Base-by-base conservation (phyloP, 2,888 invertebrate species). In the Eristalinus sepulchralis region DNA sequence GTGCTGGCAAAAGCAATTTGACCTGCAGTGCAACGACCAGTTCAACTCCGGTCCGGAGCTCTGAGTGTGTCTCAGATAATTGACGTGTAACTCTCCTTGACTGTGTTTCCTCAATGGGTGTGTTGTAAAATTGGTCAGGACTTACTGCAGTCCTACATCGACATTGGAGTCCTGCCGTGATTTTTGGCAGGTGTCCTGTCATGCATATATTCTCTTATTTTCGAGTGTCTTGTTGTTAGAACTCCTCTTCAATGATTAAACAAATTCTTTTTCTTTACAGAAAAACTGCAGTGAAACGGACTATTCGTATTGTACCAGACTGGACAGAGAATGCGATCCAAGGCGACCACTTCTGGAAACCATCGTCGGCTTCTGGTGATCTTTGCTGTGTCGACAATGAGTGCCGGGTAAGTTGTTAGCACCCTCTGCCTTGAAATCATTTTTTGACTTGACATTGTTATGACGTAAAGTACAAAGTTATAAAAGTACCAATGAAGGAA, bases 311-410 rank as follows among this genome's bases (percentile, higher is more conserved):
- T 89, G 97, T 97, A 57, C 97, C 97, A 20, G 97, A 97, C 93
- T 98, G 97, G 97, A 95, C 95, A 84, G 97, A 97, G 90, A 93
- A 94, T 77, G 98, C 98, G n/a, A 93, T 96, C 90, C 97, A 97
- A 92, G 97, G 97, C 47, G 98, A 98, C 91, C 98, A 98, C 93
- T 95, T 97, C 89, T 98, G 98, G 98, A 95, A 97, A 88, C 96
- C 97, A 84, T 97, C 97, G 73, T 97, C 97, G 78, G 97, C 96
- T 77, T 98, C 98, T 67, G 98, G 98, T 27, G 98, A 98, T 93
- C 96, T 97, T 92, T 98, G 98, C 93, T 98, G 98, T 92, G 96
- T 97, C 73, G 97, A 97, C 89, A 97, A 97, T 90, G 97, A 98
- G 91, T 98, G 98, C 92, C 95, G 96, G 93, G 97, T 97, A 93